Evolutionary conservation across 2,113 vertebrate genomes (phyloP), one percentile per base, ranked within the genome.

Genomic region (Toxotes chatareus): DNA sequence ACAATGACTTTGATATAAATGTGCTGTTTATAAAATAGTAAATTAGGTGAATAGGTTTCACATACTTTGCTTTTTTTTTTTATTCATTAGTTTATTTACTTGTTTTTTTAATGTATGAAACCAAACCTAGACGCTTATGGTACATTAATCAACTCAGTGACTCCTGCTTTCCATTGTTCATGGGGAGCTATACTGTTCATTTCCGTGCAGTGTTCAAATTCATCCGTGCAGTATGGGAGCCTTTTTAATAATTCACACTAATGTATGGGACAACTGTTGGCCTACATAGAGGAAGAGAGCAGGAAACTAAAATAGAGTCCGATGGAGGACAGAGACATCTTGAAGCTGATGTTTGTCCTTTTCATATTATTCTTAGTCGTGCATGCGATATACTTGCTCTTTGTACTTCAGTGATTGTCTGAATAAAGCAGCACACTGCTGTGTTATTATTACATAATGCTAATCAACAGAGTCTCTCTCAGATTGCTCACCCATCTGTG

Each of bases 171-270:
- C 27, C 27, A 27, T 27, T 27, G 27, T 27, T 38, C 36, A 49
- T 19, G 12, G 12, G 32, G 63, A 64, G 64, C 70, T 13, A 3
- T 14, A 7, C 31, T 7, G 40, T 23, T 78, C 12, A 46, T 67
- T 61, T 65, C 42, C 13, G 21, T 17, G 3, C 61, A 23, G 46
- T 40, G 36, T 51, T 76, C 63, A 32, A 21, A 63, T 68, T 34
- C 19, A 64, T 63, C 55, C 21, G 21, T n/a, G 74, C 17, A 42
- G 51, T 67, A 73, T 80, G 70, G 40, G 49, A 74, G 59, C 36
- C 59, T 60, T 80, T 81, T 87, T 81, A 86, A 91, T 90, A 60
- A 91, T 91, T 88, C 82, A 89, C 80, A 60, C 14, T n/a, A 76
- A 64, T 69, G 80, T 83, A 83, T 82, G 75, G 82, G 79, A 78